Conservation (phyloP, 2,888 invertebrate species). For the Chrysina gloriosa region DNA sequence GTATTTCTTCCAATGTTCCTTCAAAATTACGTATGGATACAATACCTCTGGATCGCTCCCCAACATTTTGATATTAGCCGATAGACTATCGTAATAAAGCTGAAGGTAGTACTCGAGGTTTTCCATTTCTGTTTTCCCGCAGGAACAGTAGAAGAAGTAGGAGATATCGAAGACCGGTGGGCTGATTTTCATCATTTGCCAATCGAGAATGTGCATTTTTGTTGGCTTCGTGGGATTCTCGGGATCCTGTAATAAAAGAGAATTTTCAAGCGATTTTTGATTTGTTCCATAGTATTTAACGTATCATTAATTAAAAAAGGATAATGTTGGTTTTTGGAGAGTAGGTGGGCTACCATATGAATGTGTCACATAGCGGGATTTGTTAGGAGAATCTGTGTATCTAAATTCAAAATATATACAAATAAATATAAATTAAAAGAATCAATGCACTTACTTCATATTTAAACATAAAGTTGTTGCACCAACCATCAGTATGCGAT, state of each 20-base stretch:
- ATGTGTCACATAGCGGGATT: no score
- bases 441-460: slow-evolving; percentile 42
- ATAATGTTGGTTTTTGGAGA: no score
- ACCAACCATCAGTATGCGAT: slow-evolving; percentile 49
- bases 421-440: background rate
- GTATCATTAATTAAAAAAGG: no score
- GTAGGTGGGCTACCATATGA: no score
- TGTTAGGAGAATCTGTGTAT: no score
- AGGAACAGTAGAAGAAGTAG: slow-evolving; percentile 51
- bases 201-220: slow-evolving; percentile 52
- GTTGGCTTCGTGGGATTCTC: slow-evolving; percentile 45
- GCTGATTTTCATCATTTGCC: slow-evolving; percentile 50
- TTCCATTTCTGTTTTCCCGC: slow-evolving; percentile 46
- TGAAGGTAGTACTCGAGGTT: slow-evolving; percentile 49
- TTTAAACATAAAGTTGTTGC: slow-evolving; percentile 50
- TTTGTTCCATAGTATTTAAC: no score
- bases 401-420: no score
- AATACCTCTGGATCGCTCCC: slow-evolving; percentile 50
- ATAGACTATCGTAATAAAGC: slow-evolving; percentile 51
- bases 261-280: no score
- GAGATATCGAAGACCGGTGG: slow-evolving; percentile 52
- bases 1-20: slow-evolving; percentile 39
- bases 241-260: slow-evolving; percentile 3
- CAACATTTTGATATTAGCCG: slow-evolving; percentile 46
- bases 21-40: slow-evolving; percentile 44